Base-by-base conservation (phyloP, 1,140 invertebrate genomes). In the Zeugodacus cucurbitae region DNA sequence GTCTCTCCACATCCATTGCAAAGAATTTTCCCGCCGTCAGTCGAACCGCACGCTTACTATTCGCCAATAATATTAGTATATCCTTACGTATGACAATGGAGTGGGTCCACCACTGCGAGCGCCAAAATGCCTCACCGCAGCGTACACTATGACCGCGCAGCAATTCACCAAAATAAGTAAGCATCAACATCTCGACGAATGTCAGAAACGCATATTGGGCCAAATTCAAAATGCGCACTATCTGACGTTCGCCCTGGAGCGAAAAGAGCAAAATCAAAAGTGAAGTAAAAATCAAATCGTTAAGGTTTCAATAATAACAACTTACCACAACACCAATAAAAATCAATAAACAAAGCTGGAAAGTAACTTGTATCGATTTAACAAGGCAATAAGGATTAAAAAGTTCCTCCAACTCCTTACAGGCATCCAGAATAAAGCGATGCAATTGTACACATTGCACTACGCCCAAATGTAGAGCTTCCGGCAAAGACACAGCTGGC, bases 21-120 rank as follows among this genome's bases (percentile, higher is more conserved):
- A 91, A 93, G 41, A 93, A 92, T 88, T 93, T 93, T 41, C 91
- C 92, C 0, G 92, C 92, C n/a, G 92, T 92, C 0, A 93, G 78
- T 29, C 90, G 89, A 0, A 93, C 90, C 0, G 90, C 89, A 8
- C 92, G 91, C 5, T 89, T 90, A 59, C 90, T 91, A 57, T 92
- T 93, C 8, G 89, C 48, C 78, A 93, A 87, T 48, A 93, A 90
- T 37, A 93, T 92, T 0, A 93, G 89, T 29, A 91, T 70, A 87
- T 93, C 91, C 86, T 89, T 87, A n/a, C 90, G 89, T 57, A 92
- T 90, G 20, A 87, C 34, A 0, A 89, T 67, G 2, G 89, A 89
- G 59, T 93, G 87, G 1, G 58, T 34, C 90, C 90, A 92, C 92
- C 92, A 93, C 17, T 86, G 34, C 1, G 91, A 91, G 20, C 92